Percentiles rank a stretch among this genome's conserved stretches.
Conservation (phyloP, 2,113 vertebrate species). For the Equus przewalskii region DNA sequence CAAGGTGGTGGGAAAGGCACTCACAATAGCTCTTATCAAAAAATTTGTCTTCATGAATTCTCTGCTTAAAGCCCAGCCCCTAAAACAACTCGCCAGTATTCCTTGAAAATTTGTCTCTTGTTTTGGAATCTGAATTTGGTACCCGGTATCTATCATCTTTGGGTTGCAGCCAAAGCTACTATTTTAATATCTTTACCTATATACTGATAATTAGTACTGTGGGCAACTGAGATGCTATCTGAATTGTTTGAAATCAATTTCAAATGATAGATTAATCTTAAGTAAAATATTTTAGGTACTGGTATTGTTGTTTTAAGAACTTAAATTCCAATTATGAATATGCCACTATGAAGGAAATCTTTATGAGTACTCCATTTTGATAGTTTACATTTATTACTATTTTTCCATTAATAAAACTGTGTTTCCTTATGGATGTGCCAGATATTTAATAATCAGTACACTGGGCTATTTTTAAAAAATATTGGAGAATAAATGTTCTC, state of each 20-base stretch:
- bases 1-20: not conserved
- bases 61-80: not conserved
- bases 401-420: not conserved
- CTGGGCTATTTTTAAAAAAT: not conserved
- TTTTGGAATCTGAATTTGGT: not conserved
- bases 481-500: not conserved
- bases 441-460: not conserved
- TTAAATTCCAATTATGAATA: not conserved
- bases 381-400: constrained; percentile 27
- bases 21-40: not conserved
- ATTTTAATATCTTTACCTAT: constrained; percentile 9
- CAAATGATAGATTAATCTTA: not conserved
- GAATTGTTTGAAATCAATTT: constrained; percentile 20
- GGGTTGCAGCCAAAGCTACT: not conserved
- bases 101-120: not conserved
- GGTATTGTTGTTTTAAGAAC: constrained; percentile 24
- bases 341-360: not conserved
- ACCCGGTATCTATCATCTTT: not conserved
- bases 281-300: not conserved
- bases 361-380: not conserved
- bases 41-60: not conserved
- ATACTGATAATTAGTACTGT: not conserved
- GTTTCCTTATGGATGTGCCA: not conserved
- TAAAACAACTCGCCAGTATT: not conserved
- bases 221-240: not conserved